phyloP scores from a whole-genome alignment of 2,113 vertebrate species.

The Myotis lucifugus region DNA sequence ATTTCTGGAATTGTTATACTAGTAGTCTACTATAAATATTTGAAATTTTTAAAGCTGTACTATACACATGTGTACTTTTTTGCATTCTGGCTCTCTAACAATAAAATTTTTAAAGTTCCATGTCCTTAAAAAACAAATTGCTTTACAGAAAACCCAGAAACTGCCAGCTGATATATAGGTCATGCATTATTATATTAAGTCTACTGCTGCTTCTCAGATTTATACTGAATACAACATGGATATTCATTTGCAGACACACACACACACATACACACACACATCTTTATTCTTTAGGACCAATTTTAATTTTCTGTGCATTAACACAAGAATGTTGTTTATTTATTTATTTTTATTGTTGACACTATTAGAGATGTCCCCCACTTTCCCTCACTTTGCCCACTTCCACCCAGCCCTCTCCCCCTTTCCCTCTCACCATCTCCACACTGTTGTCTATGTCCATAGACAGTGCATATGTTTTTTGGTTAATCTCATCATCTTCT shows the following conservation, averaged over 20 bases:
- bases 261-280: background rate
- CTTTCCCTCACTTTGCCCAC: background rate
- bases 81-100: slow-evolving; percentile 43
- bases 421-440: background rate
- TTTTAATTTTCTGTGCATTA: slow-evolving; percentile 60
- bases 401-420: background rate
- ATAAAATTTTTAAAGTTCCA: slow-evolving; percentile 34
- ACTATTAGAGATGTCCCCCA: background rate
- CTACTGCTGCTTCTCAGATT: background rate
- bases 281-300: background rate
- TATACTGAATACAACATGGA: background rate
- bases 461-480: background rate
- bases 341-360: background rate
- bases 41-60: background rate
- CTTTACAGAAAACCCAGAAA: slow-evolving; percentile 40
- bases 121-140: slow-evolving; percentile 40
- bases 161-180: slow-evolving; percentile 2
- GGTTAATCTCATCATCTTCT: background rate
- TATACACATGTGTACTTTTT: background rate
- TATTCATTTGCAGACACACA: slow-evolving; percentile 27
- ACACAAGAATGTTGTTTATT: slow-evolving; percentile 51
- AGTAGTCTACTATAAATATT: background rate
- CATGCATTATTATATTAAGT: background rate
- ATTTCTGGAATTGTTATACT: slow-evolving; percentile 1
- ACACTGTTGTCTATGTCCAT: background rate